Percentiles rank a stretch among this genome's conserved stretches.
Evolutionary conservation across 2,888 invertebrate species (phyloP).

Genomic region (Caenorhabditis macrosperma): DNA sequence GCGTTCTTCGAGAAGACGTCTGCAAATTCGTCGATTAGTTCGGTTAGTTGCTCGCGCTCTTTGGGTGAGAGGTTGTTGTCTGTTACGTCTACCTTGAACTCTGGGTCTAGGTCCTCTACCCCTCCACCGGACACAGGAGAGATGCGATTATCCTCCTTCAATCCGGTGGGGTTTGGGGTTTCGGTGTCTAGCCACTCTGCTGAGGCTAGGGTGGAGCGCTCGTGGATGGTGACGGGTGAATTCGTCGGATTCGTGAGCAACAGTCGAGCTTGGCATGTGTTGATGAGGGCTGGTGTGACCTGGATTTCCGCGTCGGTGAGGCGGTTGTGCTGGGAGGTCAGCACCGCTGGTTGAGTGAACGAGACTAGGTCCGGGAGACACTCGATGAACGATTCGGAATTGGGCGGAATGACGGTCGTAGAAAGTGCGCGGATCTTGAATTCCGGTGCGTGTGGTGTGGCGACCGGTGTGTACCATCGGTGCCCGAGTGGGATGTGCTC

Average conservation of each 20-base stretch:
- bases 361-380: no score
- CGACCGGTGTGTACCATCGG: not conserved
- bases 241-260: conserved; percentile 25
- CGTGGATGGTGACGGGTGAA: conserved; percentile 6
- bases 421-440: not conserved
- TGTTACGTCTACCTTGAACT: not conserved
- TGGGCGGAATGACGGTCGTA: conserved; percentile 5
- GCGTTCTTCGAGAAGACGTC: conserved; percentile 60
- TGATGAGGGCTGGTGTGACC: no score
- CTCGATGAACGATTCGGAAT: conserved; percentile 13
- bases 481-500: not conserved
- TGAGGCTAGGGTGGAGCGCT: no score
- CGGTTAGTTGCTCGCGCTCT: not conserved
- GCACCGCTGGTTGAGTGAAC: no score
- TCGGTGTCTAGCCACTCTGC: no score
- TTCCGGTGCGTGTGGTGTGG: not conserved
- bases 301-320: no score
- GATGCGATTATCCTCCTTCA: no score
- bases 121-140: no score
- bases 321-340: no score
- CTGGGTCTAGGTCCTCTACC: not conserved
- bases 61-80: not conserved
- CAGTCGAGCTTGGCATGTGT: not conserved
- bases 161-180: no score
- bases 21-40: conserved; percentile 7